Evolutionary conservation across 2,797 vertebrate species (phyloP).

Genomic region (Aselliscus stoliczkanus): DNA sequence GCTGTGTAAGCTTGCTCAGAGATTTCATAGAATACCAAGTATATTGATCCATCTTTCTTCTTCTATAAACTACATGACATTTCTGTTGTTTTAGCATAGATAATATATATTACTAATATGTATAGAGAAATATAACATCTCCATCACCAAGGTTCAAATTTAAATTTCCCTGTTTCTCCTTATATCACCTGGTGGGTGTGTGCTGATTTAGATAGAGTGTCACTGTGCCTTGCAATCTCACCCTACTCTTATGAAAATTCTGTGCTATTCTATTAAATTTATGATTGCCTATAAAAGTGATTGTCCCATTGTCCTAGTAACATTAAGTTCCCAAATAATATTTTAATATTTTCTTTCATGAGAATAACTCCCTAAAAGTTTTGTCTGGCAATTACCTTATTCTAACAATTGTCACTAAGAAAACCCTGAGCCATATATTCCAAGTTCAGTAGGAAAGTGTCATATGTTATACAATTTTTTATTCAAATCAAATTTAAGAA

Average conservation of each 20-base stretch:
- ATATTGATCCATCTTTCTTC: not conserved
- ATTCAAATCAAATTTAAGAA: not conserved
- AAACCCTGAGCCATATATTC: not conserved
- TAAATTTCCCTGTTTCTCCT: not conserved
- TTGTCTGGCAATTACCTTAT: not conserved
- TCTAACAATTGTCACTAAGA: constrained; percentile 11
- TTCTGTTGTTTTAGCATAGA: not conserved
- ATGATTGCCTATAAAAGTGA: not conserved
- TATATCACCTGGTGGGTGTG: not conserved
- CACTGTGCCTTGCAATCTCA: not conserved
- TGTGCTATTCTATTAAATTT: not conserved
- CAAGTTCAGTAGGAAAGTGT: not conserved
- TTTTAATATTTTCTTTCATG: not conserved
- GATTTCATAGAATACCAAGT: not conserved
- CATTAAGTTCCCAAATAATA: constrained; percentile 7
- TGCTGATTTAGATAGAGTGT: not conserved
- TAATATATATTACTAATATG: not conserved
- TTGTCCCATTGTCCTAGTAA: not conserved
- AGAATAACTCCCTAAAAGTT: constrained; percentile 9
- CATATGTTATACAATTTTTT: not conserved
- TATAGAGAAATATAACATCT: not conserved
- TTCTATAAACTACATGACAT: not conserved
- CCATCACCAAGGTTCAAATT: not conserved
- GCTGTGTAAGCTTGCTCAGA: not conserved
- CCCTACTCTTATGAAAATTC: not conserved